Base-by-base conservation (phyloP, 1,140 invertebrate species). In the Rhagoletis pomonella region DNA sequence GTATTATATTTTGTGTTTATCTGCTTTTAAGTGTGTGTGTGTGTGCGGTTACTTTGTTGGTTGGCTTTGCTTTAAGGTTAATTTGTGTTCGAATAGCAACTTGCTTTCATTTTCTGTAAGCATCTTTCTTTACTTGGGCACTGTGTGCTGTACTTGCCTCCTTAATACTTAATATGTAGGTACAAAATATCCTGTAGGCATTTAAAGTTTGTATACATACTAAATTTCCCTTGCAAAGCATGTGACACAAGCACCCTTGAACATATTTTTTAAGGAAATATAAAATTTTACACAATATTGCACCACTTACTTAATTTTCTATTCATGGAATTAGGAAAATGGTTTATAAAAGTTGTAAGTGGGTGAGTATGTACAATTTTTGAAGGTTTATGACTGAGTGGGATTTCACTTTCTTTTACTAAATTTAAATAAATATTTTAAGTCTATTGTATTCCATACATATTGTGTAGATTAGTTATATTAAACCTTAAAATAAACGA, bases 281-380 rank as follows among this genome's bases (percentile, higher is more conserved):
- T 81, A 81, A 81, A 81, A 55, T 81, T 55, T 47, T 17, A 4
- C 73, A 50, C n/a, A 81, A 81, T 55, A 81, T 81, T 81, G 47
- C 6, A 12, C 10, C 42, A 39, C 64, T n/a, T 10, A 29, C 29
- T 65, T 12, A 6, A 73, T 29, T 73, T 73, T 47, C 14, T 14
- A 47, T 73, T 42, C 14, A 73, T 47, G 42, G 12, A 62, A 62
- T 62, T 62, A 17, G 60, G 60, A 12, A 62, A 62, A 55, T 10
- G 5, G 50, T 29, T 29, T 29, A 29, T 29, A 29, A 29, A 29
- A 29, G 29, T 29, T 29, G 29, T 29, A 29, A 29, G 1, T 29
- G 29, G 29, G 29, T 0, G 0, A 29, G 29, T 29, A 29, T 29
- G 29, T 29, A 29, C 29, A 55, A 55, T 65, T 12, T 39, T 65